Evolutionary conservation across 2,797 vertebrate species (phyloP), one percentile per base, ranked within the genome.

Genomic region (Lepilemur ruficaudatus): DNA sequence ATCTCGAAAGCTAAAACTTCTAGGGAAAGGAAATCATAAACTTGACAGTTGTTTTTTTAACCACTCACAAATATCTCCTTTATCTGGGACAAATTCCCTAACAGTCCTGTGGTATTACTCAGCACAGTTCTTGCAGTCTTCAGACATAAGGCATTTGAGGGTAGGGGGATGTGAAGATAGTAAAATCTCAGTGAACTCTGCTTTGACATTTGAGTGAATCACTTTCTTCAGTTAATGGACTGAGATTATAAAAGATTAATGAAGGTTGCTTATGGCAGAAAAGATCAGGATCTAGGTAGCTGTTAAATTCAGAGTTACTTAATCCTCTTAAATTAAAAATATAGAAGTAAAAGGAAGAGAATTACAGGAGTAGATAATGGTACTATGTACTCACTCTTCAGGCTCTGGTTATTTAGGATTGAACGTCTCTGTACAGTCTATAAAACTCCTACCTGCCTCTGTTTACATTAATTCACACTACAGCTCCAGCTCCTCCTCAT

Each of bases 191-290:
- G 70, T 93, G 94, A 65, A 92, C 94, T 95, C 87, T 94, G 35
- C 65, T 95, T 83, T 81, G 76, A 81, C 61, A 81, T 75, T 80
- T 48, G 25, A 83, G 55, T 94, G 91, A 97, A 25, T 91, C 81
- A 84, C 13, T 95, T 90, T 84, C 78, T 89, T 89, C 70, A 78
- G 69, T 93, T 95, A 97, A 95, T 63, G 75, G 76, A 97, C 85
- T 85, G 52, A 57, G 80, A 92, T 85, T 69, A 67, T 95, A 79
- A 96, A 97, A 97, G 48, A 92, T 92, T 93, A 96, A 97, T 63
- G 65, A 88, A 92, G 52, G 73, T 4, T 90, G 70, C 82, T 65
- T 90, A 61, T 30, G 92, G 67, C 76, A 92, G 92, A 55, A 81
- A 90, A 88, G 80, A 95, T 92, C 7, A 69, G 87, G 43, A 84